These are phyloP conservation scores for Ceratina calcarata DNA, from an alignment of 1,140 invertebrate genomes.

Conservation along the genomic window DNA sequence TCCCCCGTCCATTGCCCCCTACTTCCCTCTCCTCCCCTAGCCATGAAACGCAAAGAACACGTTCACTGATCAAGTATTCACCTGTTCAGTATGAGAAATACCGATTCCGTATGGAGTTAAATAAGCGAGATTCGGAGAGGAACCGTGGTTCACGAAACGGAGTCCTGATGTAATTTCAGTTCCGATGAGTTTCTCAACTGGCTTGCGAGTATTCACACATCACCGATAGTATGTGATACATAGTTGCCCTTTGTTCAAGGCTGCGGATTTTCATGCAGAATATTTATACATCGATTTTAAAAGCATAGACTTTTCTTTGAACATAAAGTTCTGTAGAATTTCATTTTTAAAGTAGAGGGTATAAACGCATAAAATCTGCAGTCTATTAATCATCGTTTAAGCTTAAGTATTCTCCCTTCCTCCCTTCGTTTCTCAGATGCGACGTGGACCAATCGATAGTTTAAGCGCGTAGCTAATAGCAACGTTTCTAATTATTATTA, in stretches of 20 bases:
- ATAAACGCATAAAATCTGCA: too few relatives aligned
- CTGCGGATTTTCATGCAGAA: too few relatives aligned
- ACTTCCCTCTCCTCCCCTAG: neutral
- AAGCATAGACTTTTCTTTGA: too few relatives aligned
- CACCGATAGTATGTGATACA: constrained; percentile 26
- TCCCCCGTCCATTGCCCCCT: too few relatives aligned
- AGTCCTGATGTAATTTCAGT: constrained; percentile 1
- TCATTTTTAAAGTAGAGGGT: too few relatives aligned
- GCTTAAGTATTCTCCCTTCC: neutral
- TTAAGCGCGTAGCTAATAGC: neutral
- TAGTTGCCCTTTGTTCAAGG: neutral
- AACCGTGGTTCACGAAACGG: constrained; percentile 15
- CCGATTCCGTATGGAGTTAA: neutral
- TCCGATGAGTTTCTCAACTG: neutral
- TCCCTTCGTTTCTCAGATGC: constrained; percentile 16
- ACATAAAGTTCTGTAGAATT: too few relatives aligned
- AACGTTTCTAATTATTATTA: too few relatives aligned
- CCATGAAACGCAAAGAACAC: neutral
- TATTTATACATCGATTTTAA: too few relatives aligned
- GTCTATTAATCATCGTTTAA: neutral
- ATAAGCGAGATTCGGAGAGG: too few relatives aligned
- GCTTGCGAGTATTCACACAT: neutral
- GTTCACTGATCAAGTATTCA: constrained; percentile 34
- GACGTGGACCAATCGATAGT: constrained; percentile 38
- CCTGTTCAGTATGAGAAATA: neutral